Evolutionary conservation across 2,888 invertebrate genomes (phyloP).

Genomic region (Cerastis rubricosa): DNA sequence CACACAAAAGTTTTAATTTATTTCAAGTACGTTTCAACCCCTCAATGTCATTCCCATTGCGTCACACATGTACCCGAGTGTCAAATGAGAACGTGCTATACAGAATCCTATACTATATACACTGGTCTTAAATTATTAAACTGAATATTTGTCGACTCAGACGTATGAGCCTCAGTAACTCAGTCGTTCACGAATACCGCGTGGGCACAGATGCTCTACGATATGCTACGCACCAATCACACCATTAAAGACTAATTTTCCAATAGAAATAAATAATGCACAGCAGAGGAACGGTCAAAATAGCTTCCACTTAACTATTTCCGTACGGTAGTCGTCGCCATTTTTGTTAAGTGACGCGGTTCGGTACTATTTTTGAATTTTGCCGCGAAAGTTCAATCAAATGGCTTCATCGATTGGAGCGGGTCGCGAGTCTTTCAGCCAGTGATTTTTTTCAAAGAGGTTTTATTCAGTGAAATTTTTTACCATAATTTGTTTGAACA

Average conservation of each 20-base stretch:
- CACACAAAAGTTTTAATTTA: constrained; percentile 10
- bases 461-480: constrained; percentile 47
- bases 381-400: constrained; percentile 79
- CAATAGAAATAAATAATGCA: constrained; percentile 89
- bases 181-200: constrained; percentile 83
- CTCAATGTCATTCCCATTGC: constrained; percentile 74
- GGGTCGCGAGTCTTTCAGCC: constrained; percentile 68
- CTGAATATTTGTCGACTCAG: constrained; percentile 86
- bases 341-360: constrained; percentile 76
- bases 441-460: constrained; percentile 63
- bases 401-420: constrained; percentile 77
- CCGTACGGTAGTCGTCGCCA: constrained; percentile 80
- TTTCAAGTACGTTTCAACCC: constrained; percentile 52
- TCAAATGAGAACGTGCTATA: constrained; percentile 76
- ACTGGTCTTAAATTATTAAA: constrained; percentile 86
- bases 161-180: constrained; percentile 70
- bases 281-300: constrained; percentile 83
- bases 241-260: constrained; percentile 87
- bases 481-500: constrained; percentile 42
- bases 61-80: constrained; percentile 76
- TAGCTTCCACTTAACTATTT: constrained; percentile 81
- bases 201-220: constrained; percentile 83
- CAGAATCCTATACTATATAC: constrained; percentile 70
- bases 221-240: constrained; percentile 81
- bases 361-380: constrained; percentile 82